These are phyloP conservation scores for Mormoops blainvillei DNA, from an alignment of 2,113 vertebrate genomes.

Conservation along the genomic window DNA sequence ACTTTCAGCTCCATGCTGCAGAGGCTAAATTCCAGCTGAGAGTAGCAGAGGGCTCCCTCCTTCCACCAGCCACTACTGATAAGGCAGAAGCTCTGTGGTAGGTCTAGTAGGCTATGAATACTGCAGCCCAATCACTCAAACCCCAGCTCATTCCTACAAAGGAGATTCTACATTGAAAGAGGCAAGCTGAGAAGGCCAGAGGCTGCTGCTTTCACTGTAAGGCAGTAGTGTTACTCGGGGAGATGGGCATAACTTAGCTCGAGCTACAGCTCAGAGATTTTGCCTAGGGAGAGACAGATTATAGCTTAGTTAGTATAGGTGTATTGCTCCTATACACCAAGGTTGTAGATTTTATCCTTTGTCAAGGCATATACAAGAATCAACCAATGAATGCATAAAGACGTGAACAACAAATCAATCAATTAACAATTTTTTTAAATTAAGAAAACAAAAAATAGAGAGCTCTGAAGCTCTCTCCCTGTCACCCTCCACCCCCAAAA, in stretches of 20 bases:
- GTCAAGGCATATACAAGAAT: no score
- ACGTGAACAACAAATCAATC: no score
- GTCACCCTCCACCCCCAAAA: no score
- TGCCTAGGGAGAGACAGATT: background rate
- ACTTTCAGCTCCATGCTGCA: background rate
- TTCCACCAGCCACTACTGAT: background rate
- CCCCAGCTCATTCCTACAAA: background rate
- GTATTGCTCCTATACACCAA: no score
- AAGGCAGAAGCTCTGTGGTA: background rate
- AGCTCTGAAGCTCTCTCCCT: background rate
- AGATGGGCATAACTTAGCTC: background rate
- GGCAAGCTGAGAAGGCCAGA: background rate
- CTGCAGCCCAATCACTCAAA: background rate
- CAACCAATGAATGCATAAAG: no score
- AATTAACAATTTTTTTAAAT: no score
- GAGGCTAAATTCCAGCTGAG: background rate
- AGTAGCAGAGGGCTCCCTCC: background rate
- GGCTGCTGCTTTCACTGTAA: background rate
- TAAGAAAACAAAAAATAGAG: background rate
- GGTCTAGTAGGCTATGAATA: background rate
- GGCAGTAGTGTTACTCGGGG: background rate
- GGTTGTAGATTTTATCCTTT: no score
- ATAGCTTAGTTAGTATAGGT: no score
- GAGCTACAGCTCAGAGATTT: background rate
- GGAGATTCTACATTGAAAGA: background rate